Evolutionary conservation across 2,888 invertebrate species (phyloP), one percentile per base, ranked within the genome.

Genomic region (Leptinotarsa haldemani): DNA sequence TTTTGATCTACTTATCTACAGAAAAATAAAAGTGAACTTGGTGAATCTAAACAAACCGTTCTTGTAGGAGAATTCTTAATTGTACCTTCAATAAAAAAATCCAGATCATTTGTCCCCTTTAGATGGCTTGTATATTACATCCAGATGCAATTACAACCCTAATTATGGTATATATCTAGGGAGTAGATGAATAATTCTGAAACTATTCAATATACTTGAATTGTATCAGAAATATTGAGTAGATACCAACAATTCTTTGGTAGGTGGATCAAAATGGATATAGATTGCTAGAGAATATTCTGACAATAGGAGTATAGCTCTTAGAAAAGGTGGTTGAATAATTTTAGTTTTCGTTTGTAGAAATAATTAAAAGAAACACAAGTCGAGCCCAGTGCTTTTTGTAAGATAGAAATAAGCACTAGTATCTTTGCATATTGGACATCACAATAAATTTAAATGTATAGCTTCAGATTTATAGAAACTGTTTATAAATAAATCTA

Each of bases 241-340:
- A 9, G 40, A 50, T 50, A 16, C 5, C 13, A 13, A 50, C 18
- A 22, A 56, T 12, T 9, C n/a, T 30, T 61, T 61, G 52, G 48
- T 48, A 40, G 61, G 69, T 40, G 20, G 52, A 66, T 66, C 30
- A 50, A 73, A 69, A 75, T 68, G 71, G 40, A 40, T 9, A 73
- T 77, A 75, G 70, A 72, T 72, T 69, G 71, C 52, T 78, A 77
- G 78, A 74, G 75, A 75, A 77, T 77, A 78, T 80, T 77, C 77
- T 78, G 83, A 83, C 83, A 83, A 83, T 83, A 83, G 83, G 79
- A 79, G 75, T 79, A 76, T 82, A 82, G 83, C 80, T 81, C 74
- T 74, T 82, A 82, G 82, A 77, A 69, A 70, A 70, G 53, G n/a
- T 71, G 65, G 67, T 71, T 65, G 69, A 71, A 74, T 30, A 66